A percentile compares a stretch with the other conserved stretches of the same genome.
Evolutionary conservation across 2,888 invertebrate species (phyloP).

Genomic region (Callyntrura guangdongensis): DNA sequence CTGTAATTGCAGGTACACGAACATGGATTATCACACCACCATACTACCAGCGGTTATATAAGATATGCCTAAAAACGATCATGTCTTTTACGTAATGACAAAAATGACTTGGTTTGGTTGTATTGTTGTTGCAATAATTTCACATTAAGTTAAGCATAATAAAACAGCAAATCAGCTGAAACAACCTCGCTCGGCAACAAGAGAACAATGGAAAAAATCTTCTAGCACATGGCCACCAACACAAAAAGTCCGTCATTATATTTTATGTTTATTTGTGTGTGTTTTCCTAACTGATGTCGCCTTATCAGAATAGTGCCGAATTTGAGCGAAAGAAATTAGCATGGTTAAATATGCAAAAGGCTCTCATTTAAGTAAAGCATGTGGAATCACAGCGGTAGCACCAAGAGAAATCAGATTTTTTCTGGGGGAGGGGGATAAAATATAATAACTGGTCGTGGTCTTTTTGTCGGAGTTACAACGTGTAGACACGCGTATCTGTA

Average conservation of each 20-base stretch:
- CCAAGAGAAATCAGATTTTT: neutral
- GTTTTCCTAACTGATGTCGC: constrained; percentile 6
- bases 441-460: neutral
- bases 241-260: neutral
- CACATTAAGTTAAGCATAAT: constrained; percentile 63
- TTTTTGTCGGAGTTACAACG: neutral
- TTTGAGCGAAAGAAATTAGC: constrained; percentile 67
- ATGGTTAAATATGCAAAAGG: neutral
- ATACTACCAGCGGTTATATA: neutral
- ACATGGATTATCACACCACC: neutral
- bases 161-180: constrained; percentile 53
- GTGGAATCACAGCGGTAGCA: constrained; percentile 14
- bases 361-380: constrained; percentile 11
- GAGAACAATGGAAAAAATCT: constrained; percentile 31
- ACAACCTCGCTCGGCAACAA: neutral
- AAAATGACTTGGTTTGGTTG: constrained; percentile 35
- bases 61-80: constrained; percentile 47
- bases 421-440: too few species aligned
- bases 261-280: neutral
- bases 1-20: neutral
- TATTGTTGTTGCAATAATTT: constrained; percentile 46
- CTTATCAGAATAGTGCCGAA: constrained; percentile 49
- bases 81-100: constrained; percentile 25
- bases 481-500: neutral
- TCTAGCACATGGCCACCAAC: constrained; percentile 9